A percentile compares a stretch with the other conserved stretches of the same genome.
phyloP scores from a whole-genome alignment of 1,140 invertebrate genomes.

The Drosophila chauvacae region DNA sequence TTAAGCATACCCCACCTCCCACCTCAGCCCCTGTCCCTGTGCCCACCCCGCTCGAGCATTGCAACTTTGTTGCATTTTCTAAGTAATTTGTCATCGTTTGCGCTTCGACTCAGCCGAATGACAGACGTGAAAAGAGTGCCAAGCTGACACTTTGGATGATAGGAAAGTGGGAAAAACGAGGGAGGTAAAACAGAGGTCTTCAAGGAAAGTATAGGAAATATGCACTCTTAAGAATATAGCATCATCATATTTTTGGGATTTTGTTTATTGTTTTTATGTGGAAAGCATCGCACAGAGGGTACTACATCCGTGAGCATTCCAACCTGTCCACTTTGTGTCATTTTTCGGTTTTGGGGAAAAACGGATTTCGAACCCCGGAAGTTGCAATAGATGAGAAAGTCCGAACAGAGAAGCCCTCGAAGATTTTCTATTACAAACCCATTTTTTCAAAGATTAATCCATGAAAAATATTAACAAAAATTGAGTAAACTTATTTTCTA shows the following conservation, averaged over 20 bases:
- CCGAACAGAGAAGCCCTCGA: slow-evolving; percentile 2
- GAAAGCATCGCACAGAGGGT: slow-evolving; percentile 9
- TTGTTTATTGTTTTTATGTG: slow-evolving; percentile 34
- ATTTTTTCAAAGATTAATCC: slow-evolving; percentile 7
- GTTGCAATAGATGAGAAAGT: slow-evolving; percentile 36
- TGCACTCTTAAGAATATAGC: slow-evolving; percentile 1
- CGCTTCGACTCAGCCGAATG: slow-evolving; percentile 49
- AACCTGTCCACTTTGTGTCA: slow-evolving; percentile 17
- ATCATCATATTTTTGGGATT: slow-evolving; percentile 20
- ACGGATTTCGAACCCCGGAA: slow-evolving; percentile 58
- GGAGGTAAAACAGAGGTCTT: background rate
- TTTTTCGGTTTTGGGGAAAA: background rate
- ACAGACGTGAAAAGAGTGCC: slow-evolving; percentile 42
- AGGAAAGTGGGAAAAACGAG: background rate
- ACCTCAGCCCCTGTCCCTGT: background rate
- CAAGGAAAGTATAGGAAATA: background rate
- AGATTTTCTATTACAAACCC: background rate
- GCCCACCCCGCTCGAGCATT: slow-evolving; percentile 19
- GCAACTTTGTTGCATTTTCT: slow-evolving; percentile 80
- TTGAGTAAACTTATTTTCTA: no score
- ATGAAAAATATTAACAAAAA: no score
- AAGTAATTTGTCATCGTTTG: slow-evolving; percentile 77
- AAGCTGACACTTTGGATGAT: slow-evolving; percentile 10
- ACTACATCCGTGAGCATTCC: background rate
- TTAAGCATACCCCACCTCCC: background rate